These are phyloP conservation scores for Branchellion lobata DNA, from an alignment of 2,888 invertebrate genomes.

Conservation along the genomic window DNA sequence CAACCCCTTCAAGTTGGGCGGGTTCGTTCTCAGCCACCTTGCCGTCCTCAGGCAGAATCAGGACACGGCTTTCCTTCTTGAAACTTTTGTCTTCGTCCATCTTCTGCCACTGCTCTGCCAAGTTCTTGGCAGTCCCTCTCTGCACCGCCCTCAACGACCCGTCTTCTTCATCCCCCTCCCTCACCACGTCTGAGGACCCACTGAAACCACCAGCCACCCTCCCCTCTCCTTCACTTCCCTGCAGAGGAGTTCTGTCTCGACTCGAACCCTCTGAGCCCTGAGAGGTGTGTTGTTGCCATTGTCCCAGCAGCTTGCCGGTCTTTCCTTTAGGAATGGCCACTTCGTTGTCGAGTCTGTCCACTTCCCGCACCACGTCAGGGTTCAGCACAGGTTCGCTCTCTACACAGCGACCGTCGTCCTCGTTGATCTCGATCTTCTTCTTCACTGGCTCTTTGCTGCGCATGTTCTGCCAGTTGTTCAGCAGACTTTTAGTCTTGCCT, in stretches of 20 bases:
- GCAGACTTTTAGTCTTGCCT: constrained; percentile 8
- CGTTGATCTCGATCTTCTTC: constrained; percentile 10
- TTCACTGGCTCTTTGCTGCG: neutral
- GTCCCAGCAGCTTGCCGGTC: constrained; percentile 14
- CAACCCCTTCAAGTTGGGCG: constrained; percentile 40
- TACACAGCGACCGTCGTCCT: constrained; percentile 14
- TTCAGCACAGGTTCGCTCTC: constrained; percentile 33
- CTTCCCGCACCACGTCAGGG: constrained; percentile 21
- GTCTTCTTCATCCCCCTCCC: neutral
- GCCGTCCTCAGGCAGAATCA: constrained; percentile 32
- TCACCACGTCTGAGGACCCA: constrained; percentile 8
- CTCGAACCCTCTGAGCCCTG: neutral
- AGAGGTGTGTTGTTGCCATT: constrained; percentile 18
- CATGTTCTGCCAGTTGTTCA: constrained; percentile 18
- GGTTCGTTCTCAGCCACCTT: constrained; percentile 49
- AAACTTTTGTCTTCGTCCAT: neutral
- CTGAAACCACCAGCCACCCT: constrained; percentile 23
- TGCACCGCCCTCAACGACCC: constrained; percentile 23
- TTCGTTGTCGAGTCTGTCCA: constrained; percentile 1
- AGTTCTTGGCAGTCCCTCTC: constrained; percentile 12
- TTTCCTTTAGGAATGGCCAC: neutral
- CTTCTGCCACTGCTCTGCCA: constrained; percentile 20
- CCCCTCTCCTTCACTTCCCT: constrained; percentile 32
- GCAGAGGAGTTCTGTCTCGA: neutral
- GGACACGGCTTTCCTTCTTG: neutral